Conservation (phyloP, 2,113 vertebrate genomes). For the Dermatemys mawii region DNA sequence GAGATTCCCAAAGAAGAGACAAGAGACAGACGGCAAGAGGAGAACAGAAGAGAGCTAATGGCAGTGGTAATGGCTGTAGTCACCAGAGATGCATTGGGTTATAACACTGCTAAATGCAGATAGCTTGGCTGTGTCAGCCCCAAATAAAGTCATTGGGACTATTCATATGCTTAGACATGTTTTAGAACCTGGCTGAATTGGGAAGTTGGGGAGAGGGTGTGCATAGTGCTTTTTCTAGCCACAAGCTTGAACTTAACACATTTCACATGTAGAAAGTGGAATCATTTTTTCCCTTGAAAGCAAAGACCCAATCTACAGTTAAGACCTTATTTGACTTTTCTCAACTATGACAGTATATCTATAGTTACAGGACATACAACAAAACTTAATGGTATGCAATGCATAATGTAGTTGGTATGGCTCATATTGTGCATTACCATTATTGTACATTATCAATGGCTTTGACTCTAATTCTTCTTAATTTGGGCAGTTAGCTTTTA, state of each 20-base stretch:
- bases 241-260: background rate
- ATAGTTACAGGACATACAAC: background rate
- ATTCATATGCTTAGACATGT: background rate
- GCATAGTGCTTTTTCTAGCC: background rate
- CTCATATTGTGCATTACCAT: background rate
- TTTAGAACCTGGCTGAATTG: background rate
- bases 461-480: constrained; percentile 27
- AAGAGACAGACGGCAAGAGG: background rate
- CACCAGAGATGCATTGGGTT: background rate
- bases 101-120: background rate
- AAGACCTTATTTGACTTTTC: background rate
- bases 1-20: background rate
- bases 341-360: background rate
- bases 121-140: background rate
- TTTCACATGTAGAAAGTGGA: background rate
- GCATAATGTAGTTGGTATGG: background rate
- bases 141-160: background rate
- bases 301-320: background rate
- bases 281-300: background rate
- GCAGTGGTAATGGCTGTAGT: background rate
- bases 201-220: background rate
- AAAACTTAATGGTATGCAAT: background rate
- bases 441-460: background rate
- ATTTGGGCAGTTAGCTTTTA: background rate
- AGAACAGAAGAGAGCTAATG: background rate